Evolutionary conservation across 2,113 vertebrate species (phyloP), one percentile per base, ranked within the genome.

Genomic region (Dromaius novaehollandiae): DNA sequence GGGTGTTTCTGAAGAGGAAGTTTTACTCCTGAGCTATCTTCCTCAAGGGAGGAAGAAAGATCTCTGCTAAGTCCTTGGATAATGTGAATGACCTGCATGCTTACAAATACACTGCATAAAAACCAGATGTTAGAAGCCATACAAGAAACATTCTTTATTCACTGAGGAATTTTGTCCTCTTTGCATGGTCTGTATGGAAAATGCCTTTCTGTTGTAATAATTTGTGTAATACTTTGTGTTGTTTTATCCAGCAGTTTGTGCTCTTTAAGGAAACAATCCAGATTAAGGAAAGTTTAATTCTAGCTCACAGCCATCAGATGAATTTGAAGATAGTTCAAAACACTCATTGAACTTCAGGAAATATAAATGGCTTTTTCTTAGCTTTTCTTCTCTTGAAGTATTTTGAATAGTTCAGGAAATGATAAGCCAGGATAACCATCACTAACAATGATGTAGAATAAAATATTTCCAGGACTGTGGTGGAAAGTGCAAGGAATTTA

Each of bases 251-350:
- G 18, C 44, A 2, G 0, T 50, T 11, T 85, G 70, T 42, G 48
- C 48, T 73, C 66, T 74, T 64, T 55, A 51, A 95, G 71, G 20
- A 90, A 96, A 91, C 22, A 40, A 83, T 90, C 51, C 60, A 78
- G 75, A 75, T 91, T 78, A 89, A 61, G 42, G 14, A 24, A 77
- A 95, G 60, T 95, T 82, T 86, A 71, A 89, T 94, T 95, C 73
- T 61, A 64, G 14, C 19, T 91, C 75, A 9, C 24, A 88, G 30
- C 28, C 46, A 83, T 53, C 58, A 42, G 87, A 89, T 18, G 55
- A 55, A 68, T 48, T 91, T 83, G 87, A 87, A 44, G 69, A 69
- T 28, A 9, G 26, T 76, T 93, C 70, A 36, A 9, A 96, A 95
- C 30, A 73, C 83, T 58, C 8, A 6, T 2, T 85, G 78, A 81